phyloP scores from a whole-genome alignment of 2,113 vertebrate genomes.

The Phycodurus eques region DNA sequence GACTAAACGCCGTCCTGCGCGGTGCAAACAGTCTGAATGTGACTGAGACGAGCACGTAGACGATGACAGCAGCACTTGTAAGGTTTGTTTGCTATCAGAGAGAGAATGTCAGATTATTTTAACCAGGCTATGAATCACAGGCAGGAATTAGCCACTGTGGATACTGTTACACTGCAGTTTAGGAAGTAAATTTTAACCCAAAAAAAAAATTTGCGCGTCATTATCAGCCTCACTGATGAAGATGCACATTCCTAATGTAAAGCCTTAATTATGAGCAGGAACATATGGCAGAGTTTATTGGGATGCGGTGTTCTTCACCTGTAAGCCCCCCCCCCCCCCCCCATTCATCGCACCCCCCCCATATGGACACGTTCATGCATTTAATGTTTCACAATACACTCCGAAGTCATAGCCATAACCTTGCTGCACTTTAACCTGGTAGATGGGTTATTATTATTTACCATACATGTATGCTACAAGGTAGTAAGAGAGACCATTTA shows the following conservation, averaged over 20 bases:
- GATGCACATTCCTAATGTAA: background rate
- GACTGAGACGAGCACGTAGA: background rate
- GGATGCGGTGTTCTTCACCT: slow-evolving; percentile 2
- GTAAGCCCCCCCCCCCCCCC: background rate
- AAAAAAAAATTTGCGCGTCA: background rate
- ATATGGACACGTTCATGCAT: background rate
- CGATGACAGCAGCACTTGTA: background rate
- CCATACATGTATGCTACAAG: background rate
- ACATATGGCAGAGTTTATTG: slow-evolving; percentile 21
- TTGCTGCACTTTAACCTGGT: background rate
- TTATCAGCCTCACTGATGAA: slow-evolving; percentile 7
- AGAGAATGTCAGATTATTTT: background rate
- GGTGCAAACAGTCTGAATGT: background rate
- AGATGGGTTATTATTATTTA: background rate
- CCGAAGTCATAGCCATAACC: background rate
- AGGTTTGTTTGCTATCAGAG: background rate
- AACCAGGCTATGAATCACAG: background rate
- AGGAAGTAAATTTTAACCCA: too few species aligned
- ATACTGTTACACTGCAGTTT: background rate
- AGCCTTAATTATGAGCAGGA: slow-evolving; percentile 19
- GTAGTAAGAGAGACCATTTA: background rate
- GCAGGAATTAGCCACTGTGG: slow-evolving; percentile 10
- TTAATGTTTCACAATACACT: slow-evolving; percentile 5
- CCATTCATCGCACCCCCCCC: background rate
- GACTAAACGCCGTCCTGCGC: background rate